These are phyloP conservation scores for Argyra leucocephala DNA, from an alignment of 2,888 invertebrate species.

Conservation along the genomic window DNA sequence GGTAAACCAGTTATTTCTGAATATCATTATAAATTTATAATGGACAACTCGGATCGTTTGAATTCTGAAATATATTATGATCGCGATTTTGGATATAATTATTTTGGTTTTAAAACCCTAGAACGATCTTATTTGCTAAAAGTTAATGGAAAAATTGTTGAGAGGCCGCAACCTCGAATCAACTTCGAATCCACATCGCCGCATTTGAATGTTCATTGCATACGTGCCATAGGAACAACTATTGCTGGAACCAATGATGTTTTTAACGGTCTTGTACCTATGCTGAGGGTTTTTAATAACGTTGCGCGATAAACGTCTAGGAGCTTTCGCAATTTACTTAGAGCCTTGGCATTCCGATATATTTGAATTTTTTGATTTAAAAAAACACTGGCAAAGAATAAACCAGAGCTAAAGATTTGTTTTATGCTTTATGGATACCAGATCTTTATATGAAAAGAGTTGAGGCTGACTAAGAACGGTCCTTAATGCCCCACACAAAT, in stretches of 20 bases:
- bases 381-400: constrained; percentile 93
- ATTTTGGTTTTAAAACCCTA: constrained; percentile 98
- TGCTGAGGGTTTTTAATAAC: constrained; percentile 90
- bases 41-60: constrained; percentile 75
- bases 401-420: constrained; percentile 84
- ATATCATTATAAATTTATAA: constrained; percentile 67
- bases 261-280: constrained; percentile 92
- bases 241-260: constrained; percentile 91
- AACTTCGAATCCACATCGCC: constrained; percentile 95
- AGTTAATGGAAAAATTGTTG: constrained; percentile 83
- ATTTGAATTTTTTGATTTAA: constrained; percentile 87
- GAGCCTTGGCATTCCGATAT: constrained; percentile 99
- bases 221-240: constrained; percentile 80
- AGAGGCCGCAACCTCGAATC: constrained; percentile 93
- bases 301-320: constrained; percentile 89
- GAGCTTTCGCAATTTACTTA: constrained; percentile 93
- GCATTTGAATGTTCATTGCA: constrained; percentile 90
- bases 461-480: constrained; percentile 76
- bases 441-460: constrained; percentile 97
- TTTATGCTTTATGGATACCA: constrained; percentile 96
- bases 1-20: constrained; percentile 82
- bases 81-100: constrained; percentile 92
- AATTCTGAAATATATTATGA: constrained; percentile 96
- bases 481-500: constrained; percentile 91
- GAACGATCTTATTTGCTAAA: constrained; percentile 91